Conservation (phyloP, 2,888 invertebrate genomes). For the Microctonus hyperodae region DNA sequence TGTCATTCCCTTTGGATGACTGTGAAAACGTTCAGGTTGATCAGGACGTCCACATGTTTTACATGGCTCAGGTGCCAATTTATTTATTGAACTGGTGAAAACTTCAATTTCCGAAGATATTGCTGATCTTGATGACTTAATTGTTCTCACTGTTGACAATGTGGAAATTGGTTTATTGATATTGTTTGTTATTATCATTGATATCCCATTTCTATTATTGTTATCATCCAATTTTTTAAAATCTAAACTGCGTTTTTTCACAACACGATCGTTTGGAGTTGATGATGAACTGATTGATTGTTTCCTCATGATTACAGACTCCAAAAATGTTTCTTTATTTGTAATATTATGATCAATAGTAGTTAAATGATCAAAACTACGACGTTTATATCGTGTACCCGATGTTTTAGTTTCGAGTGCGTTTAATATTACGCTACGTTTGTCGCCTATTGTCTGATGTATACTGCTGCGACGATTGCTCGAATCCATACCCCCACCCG, state of each 20-base stretch:
- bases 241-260: slow-evolving; percentile 35
- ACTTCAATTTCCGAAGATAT: slow-evolving; percentile 49
- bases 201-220: slow-evolving; percentile 47
- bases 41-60: slow-evolving; percentile 73
- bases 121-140: slow-evolving; percentile 41
- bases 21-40: slow-evolving; percentile 73
- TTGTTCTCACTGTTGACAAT: slow-evolving; percentile 43
- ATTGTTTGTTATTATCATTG: too few species aligned
- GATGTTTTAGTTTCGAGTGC: slow-evolving; percentile 36
- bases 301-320: slow-evolving; percentile 42
- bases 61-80: slow-evolving; percentile 66
- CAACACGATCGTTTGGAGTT: slow-evolving; percentile 26
- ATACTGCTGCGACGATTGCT: slow-evolving; percentile 2
- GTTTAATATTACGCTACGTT: slow-evolving; percentile 25
- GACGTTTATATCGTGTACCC: slow-evolving; percentile 38
- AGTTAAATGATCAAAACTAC: slow-evolving; percentile 46
- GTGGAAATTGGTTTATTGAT: slow-evolving; percentile 37
- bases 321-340: slow-evolving; percentile 32
- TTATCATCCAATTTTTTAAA: slow-evolving; percentile 50
- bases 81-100: slow-evolving; percentile 40
- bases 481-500: slow-evolving; percentile 39
- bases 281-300: slow-evolving; percentile 32
- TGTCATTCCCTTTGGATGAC: slow-evolving; percentile 62
- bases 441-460: background rate
- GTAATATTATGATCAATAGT: slow-evolving; percentile 31